Evolutionary conservation across 2,113 vertebrate species (phyloP).

Genomic region (Channa argus): DNA sequence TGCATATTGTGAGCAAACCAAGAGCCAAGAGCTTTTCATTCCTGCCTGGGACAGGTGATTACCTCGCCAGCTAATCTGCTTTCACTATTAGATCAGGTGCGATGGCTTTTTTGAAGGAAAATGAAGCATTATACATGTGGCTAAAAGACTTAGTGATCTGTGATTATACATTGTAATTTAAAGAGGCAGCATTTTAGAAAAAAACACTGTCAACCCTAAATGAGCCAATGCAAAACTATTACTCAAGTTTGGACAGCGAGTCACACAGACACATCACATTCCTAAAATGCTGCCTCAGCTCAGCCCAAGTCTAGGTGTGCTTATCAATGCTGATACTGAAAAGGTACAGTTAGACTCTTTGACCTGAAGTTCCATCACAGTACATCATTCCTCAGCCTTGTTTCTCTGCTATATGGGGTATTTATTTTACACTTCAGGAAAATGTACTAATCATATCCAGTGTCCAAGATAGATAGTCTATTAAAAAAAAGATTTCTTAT

Average conservation of each 20-base stretch:
- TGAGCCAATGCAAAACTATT: conserved; percentile 29
- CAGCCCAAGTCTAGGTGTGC: conserved; percentile 39
- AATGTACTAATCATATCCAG: conserved; percentile 33
- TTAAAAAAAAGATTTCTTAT: conserved; percentile 25
- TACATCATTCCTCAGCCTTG: conserved; percentile 39
- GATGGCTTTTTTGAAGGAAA: conserved; percentile 29
- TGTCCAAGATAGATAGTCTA: not conserved
- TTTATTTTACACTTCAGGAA: conserved; percentile 35
- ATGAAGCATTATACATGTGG: conserved; percentile 32
- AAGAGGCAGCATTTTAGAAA: conserved; percentile 31
- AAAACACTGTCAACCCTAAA: conserved; percentile 19
- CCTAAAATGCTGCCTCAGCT: conserved; percentile 54
- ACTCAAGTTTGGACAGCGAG: conserved; percentile 6
- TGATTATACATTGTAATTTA: conserved; percentile 29
- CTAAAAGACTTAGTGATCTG: conserved; percentile 15
- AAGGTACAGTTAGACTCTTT: conserved; percentile 53
- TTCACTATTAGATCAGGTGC: conserved; percentile 34
- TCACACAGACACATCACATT: conserved; percentile 31
- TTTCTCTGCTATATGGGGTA: conserved; percentile 9
- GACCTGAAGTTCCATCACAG: conserved; percentile 41
- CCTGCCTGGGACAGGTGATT: not conserved
- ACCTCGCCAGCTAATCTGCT: conserved; percentile 34
- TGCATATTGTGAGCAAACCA: conserved; percentile 6
- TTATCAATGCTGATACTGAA: conserved; percentile 59
- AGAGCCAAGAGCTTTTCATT: conserved; percentile 9